These are phyloP conservation scores for Stomatorhinus walkeri DNA, from an alignment of 2,797 vertebrate genomes.

Conservation along the genomic window DNA sequence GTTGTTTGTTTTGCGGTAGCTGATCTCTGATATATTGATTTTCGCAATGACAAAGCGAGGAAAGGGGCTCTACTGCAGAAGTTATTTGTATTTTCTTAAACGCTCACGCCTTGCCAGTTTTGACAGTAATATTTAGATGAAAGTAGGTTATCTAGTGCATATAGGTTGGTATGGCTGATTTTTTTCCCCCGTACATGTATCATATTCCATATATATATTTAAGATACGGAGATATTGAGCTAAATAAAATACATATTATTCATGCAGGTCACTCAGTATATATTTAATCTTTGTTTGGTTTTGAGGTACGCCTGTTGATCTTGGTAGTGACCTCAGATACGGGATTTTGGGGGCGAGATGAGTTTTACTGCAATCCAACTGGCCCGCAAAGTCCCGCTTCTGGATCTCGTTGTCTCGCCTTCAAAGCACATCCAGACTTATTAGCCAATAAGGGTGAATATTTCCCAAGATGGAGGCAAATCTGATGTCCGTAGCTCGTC, in stretches of 20 bases:
- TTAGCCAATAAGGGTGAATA: neutral
- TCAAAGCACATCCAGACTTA: constrained; percentile 22
- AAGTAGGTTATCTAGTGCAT: constrained; percentile 1
- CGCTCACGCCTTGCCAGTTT: neutral
- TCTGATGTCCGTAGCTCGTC: neutral
- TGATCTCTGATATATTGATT: constrained; percentile 2
- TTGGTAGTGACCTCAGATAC: constrained; percentile 68
- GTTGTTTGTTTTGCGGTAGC: neutral
- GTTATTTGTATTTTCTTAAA: neutral
- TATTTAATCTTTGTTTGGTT: neutral
- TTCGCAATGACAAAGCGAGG: neutral
- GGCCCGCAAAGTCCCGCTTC: constrained; percentile 89
- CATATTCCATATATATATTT: neutral
- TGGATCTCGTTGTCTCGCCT: constrained; percentile 65
- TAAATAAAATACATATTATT: neutral
- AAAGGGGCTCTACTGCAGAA: neutral
- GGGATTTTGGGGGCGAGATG: constrained; percentile 86
- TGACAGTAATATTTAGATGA: neutral
- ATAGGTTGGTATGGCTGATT: neutral
- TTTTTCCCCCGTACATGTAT: neutral
- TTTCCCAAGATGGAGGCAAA: neutral
- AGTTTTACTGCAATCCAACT: constrained; percentile 79
- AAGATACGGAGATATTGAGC: neutral
- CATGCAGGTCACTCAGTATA: neutral
- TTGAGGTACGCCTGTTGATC: constrained; percentile 14